Evolutionary conservation across 2,113 vertebrate genomes (phyloP), one percentile per base, ranked within the genome.

Genomic region (Nannobrachium achirus): DNA sequence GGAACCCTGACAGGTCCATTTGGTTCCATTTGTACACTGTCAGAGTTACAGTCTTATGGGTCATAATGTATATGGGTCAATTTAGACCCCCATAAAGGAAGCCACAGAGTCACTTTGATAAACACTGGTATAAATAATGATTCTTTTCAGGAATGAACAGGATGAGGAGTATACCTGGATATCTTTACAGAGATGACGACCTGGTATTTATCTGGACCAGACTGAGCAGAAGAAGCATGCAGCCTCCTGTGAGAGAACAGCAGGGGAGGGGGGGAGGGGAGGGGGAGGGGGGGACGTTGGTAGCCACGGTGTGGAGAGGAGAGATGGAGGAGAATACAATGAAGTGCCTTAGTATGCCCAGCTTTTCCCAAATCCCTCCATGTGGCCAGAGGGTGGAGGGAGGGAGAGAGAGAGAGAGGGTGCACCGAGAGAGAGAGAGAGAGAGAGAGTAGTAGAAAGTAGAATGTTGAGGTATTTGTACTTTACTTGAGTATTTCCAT

Each of bases 291-390:
- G 63, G 63, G 15, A n/a, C n/a, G n/a, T n/a, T 59, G 11, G 87
- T 81, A 82, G 77, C 69, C 76, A 82, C 25, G 25, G 25, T 33
- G 25, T 33, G 87, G 67, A 63, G 63, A 59, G 76, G 68, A 76
- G 85, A 83, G 82, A 87, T 86, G 83, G 90, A 87, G 89, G 80
- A 73, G 89, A 92, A 92, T 93, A 86, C 90, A 85, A 91, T 92
- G 86, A 89, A 88, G 86, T 87, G 89, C 90, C 92, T 92, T 92
- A 92, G 81, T 66, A 51, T 74, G 71, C 74, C 65, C 72, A 85
- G 70, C 79, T 80, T 84, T n/a, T 77, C 78, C 73, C 77, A 91
- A 91, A 91, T 88, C 89, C 86, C 66, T 75, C 75, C 76, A 62
- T 69, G 85, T 69, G 56, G 71, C 76, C 86, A 82, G 80, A 79